Evolutionary conservation across 2,888 invertebrate genomes (phyloP).

Genomic region (Dinocampus coccinellae): DNA sequence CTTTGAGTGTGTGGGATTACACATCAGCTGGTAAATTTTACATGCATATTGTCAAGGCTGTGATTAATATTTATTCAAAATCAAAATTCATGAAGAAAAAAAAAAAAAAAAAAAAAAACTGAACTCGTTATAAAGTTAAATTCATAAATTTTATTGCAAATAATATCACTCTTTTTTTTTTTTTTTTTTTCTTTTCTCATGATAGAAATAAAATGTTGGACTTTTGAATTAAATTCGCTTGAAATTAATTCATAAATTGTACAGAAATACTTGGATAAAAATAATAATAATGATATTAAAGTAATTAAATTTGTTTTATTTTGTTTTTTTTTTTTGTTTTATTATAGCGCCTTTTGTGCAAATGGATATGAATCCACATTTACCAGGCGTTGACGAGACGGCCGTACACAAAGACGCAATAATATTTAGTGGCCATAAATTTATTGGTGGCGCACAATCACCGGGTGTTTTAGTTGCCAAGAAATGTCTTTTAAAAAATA

Average conservation of each 20-base stretch:
- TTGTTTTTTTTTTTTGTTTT: no score
- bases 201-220: no score
- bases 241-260: no score
- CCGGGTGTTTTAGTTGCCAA: slow-evolving; percentile 77
- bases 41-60: background rate
- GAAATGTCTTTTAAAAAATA: slow-evolving; percentile 71
- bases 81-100: no score
- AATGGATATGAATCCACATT: slow-evolving; percentile 87
- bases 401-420: slow-evolving; percentile 88
- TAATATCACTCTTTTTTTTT: no score
- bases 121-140: no score
- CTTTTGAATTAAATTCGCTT: no score
- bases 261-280: background rate
- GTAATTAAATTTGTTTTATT: slow-evolving; percentile 17
- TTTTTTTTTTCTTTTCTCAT: no score
- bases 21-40: slow-evolving; percentile 77
- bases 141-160: no score
- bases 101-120: no score
- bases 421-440: slow-evolving; percentile 91
- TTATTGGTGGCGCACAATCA: slow-evolving; percentile 90
- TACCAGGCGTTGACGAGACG: slow-evolving; percentile 78
- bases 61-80: background rate
- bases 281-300: slow-evolving; percentile 1
- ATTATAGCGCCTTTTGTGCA: slow-evolving; percentile 78
- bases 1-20: slow-evolving; percentile 91